Evolutionary conservation across 2,888 invertebrate species (phyloP), one percentile per base, ranked within the genome.

Genomic region (Marasmarcha lunaedactyla): DNA sequence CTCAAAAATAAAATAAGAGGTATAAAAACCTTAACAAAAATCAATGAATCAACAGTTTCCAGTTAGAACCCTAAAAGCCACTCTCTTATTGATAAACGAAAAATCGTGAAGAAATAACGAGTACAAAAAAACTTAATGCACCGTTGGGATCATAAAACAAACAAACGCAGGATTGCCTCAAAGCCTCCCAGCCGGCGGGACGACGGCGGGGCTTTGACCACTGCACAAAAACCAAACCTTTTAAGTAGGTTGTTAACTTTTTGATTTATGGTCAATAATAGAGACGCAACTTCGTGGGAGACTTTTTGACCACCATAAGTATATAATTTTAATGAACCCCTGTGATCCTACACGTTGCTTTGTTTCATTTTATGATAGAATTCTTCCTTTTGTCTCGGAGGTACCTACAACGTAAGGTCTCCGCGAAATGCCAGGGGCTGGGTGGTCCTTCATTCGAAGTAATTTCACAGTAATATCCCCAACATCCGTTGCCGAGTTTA

Each of bases 201-300:
- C 70, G 74, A 59, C 77, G 78, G 77, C 78, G 11, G 38, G 42
- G 79, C 52, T 34, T 83, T 81, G 79, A 79, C 71, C 63, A 52
- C 48, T 65, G 54, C 55, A 78, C 77, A 79, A 83, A 83, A 83
- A 79, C 78, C 70, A 68, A 70, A 71, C 72, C 79, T 83, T 79
- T 79, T 83, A 81, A 81, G 79, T 76, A 81, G 77, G 83, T 83
- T 81, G 83, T 83, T 83, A 83, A 81, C 77, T 76, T 83, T 83
- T 81, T 81, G 83, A 83, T 83, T 83, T 81, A 83, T 78, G 73
- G 71, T 71, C 78, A 79, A 81, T 81, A 83, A 83, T 83, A 81
- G 79, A 81, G 81, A 79, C 68, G 73, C 76, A 78, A 74, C 78
- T 64, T 79, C 72, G 78, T 81, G 81, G 79, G 83, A 81, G 78